A percentile compares a stretch with the other conserved stretches of the same genome.
These are phyloP conservation scores for Zophobas atratus DNA, from an alignment of 1,140 invertebrate species.

Conservation along the genomic window DNA sequence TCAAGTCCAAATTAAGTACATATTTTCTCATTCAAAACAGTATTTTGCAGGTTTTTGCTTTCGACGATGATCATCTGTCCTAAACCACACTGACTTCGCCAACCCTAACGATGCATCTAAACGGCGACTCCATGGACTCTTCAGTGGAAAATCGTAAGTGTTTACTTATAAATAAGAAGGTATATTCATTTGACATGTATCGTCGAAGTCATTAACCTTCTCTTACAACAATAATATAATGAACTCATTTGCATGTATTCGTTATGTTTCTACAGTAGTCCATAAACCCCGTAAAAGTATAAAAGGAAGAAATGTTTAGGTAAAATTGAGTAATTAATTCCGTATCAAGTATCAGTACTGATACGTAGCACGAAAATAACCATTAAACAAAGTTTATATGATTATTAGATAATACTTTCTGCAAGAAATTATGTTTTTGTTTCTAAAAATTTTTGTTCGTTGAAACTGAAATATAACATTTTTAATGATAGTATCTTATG, in stretches of 20 bases:
- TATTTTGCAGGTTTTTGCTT: slow-evolving; percentile 4
- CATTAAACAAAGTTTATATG: too few species aligned
- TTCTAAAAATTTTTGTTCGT: too few species aligned
- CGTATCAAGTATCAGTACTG: too few species aligned
- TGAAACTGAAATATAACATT: too few species aligned
- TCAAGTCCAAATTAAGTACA: too few species aligned
- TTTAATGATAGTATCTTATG: too few species aligned
- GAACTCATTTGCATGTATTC: not conserved
- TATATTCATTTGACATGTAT: not conserved
- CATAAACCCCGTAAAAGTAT: too few species aligned
- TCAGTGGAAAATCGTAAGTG: slow-evolving; percentile 63
- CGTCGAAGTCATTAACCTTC: not conserved
- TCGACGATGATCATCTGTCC: slow-evolving; percentile 7
- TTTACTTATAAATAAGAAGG: slow-evolving; percentile 19
- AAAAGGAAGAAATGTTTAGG: too few species aligned
- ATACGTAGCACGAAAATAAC: too few species aligned
- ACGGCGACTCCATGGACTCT: slow-evolving; percentile 62
- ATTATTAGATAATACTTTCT: too few species aligned
- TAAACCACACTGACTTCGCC: slow-evolving; percentile 46
- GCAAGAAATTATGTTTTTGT: too few species aligned
- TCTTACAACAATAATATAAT: not conserved
- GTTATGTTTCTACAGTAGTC: not conserved
- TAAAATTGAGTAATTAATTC: too few species aligned
- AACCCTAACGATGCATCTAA: slow-evolving; percentile 60
- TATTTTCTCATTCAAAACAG: not conserved